Evolutionary conservation across 2,113 vertebrate species (phyloP), one percentile per base, ranked within the genome.

Genomic region (Semnornis frantzii): DNA sequence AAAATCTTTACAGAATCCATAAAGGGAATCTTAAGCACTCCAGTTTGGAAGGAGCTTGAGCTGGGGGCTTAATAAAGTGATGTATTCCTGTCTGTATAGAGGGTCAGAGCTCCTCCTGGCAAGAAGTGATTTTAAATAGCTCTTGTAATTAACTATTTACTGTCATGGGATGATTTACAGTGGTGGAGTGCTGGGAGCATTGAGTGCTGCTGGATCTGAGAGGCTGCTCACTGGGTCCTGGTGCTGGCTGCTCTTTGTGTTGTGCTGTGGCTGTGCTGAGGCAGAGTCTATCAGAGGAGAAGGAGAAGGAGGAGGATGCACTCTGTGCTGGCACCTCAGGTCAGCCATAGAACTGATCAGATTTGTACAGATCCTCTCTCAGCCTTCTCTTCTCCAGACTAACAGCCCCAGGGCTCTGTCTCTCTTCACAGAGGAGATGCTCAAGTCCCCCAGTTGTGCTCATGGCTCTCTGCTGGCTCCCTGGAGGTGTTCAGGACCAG

Each of bases 71-170:
- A 91, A 66, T 82, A 87, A 91, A 92, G 30, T 71, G 59, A 89
- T 82, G 33, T 28, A 55, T 77, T 85, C 8, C 1, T 46, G 54
- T 69, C 89, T 55, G 30, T 87, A 46, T 31, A 52, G 87, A 59
- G 63, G 80, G 71, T 46, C 87, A 33, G 50, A 34, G 59, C 64
- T 89, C 68, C 59, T 82, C 87, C 52, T 21, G 59, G 74, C 55
- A 70, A 59, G 90, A 91, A 91, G 57, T 55, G 57, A 80, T 87
- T 94, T 91, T 82, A 91, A 93, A 91, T 37, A 59, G 78, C 57
- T 94, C 52, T 71, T 57, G 87, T 85, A 91, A 87, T 89, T 85
- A 95, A 85, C 68, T 46, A 82, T 96, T 94, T 74, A 20, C 83
- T 70, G 63, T 66, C 66, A 82, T 55, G 77, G 31, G 39, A 5